Evolutionary conservation across 2,797 vertebrate species (phyloP).

Genomic region (Argentina silus): DNA sequence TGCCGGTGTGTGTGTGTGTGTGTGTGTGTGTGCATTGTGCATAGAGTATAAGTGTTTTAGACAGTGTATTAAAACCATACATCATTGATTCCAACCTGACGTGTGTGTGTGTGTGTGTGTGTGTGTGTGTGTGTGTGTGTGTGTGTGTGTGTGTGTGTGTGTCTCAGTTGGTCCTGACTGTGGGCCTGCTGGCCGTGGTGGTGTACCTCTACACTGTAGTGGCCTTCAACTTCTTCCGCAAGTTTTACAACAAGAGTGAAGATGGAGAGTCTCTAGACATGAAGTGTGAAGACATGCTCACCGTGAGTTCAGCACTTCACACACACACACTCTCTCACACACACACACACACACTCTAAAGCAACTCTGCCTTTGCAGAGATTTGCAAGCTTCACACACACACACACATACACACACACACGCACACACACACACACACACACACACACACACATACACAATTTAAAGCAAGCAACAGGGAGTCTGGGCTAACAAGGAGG

Average conservation of each 20-base stretch:
- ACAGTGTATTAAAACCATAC: too few species aligned
- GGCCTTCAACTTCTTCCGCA: slow-evolving; percentile 82
- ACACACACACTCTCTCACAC: not conserved
- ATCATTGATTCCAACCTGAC: too few species aligned
- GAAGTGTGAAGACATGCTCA: slow-evolving; percentile 83
- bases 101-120: not conserved
- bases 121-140: too few species aligned
- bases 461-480: slow-evolving; percentile 24
- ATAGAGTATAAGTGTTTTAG: not conserved
- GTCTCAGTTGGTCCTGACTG: slow-evolving; percentile 72
- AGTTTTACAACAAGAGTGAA: slow-evolving; percentile 79
- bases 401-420: slow-evolving; percentile 22
- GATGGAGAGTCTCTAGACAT: slow-evolving; percentile 70
- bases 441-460: slow-evolving; percentile 9
- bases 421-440: not conserved
- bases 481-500: slow-evolving; percentile 17
- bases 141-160: slow-evolving; percentile 11
- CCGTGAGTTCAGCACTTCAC: slow-evolving; percentile 61
- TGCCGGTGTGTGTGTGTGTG: not conserved
- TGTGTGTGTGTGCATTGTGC: not conserved
- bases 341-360: not conserved
- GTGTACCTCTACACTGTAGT: slow-evolving; percentile 83
- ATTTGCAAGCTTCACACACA: slow-evolving; percentile 36
- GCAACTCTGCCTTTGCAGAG: not conserved
- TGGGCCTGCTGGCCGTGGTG: slow-evolving; percentile 77